phyloP scores from a whole-genome alignment of 2,888 invertebrate genomes.

The Macrosoma leucophasiata region DNA sequence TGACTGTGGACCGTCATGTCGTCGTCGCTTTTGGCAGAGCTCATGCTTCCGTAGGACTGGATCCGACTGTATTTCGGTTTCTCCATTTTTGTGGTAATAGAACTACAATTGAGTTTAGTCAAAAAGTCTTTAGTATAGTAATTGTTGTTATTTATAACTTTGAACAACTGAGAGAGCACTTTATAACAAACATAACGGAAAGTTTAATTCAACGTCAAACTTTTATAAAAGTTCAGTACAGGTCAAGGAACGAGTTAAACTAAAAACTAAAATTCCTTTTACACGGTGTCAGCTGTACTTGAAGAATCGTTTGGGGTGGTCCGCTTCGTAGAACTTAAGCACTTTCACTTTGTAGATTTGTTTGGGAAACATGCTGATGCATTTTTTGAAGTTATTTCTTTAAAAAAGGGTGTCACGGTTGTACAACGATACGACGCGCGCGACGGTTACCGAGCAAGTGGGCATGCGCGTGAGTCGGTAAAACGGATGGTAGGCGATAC shows the following conservation, averaged over 20 bases:
- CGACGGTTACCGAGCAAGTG: not conserved
- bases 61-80: constrained; percentile 48
- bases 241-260: constrained; percentile 22
- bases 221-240: constrained; percentile 14
- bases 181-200: constrained; percentile 11
- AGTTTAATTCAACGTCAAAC: constrained; percentile 20
- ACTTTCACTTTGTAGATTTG: constrained; percentile 55
- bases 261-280: constrained; percentile 38
- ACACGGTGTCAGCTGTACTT: constrained; percentile 68
- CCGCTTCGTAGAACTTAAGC: constrained; percentile 60
- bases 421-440: too few species aligned
- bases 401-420: too few species aligned
- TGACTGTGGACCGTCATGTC: constrained; percentile 69
- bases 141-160: too few species aligned
- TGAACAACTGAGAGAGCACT: not conserved
- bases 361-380: constrained; percentile 69
- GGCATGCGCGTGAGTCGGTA: too few species aligned
- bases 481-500: too few species aligned
- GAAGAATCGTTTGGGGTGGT: constrained; percentile 67
- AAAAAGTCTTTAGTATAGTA: too few species aligned
- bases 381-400: too few species aligned
- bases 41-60: constrained; percentile 67
- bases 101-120: too few species aligned
- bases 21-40: constrained; percentile 56
- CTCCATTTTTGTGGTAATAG: constrained; percentile 42